Evolutionary conservation across 2,113 vertebrate genomes (phyloP), one percentile per base, ranked within the genome.

Genomic region (Cercopithecus mona): DNA sequence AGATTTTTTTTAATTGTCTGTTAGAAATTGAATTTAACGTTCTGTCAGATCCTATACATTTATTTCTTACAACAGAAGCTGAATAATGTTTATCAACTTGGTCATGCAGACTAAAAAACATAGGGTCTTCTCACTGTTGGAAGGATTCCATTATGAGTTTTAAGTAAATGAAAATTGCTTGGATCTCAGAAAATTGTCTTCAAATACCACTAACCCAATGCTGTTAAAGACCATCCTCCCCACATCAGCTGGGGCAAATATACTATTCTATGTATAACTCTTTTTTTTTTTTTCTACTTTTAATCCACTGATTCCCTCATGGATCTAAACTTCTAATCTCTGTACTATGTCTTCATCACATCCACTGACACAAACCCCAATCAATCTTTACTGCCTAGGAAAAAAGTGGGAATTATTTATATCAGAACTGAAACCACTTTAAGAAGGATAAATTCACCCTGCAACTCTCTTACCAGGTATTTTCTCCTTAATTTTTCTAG

Each of bases 211-310:
- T 86, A 89, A 79, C 16, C 35, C 82, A 82, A n/a, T 68, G 72
- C 52, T 95, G 2, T 59, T 86, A 57, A 96, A 96, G 61, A 92
- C 52, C 61, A 91, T 50, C 87, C 52, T 85, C 40, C 66, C 23
- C 40, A 30, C 22, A 68, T 82, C 45, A 68, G 32, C 6, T 84
- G 48, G 43, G 40, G 88, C 30, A 97, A 96, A 94, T 32, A 83
- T 4, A 81, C 55, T 93, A 85, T 61, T 95, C 23, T 18, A 64
- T 30, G 12, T 55, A 48, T 12, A 92, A 18, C 16, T 93, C 32
- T 84, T 95, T 80, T 95, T 94, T 85, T 61, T 95, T 92, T 85
- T 61, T 85, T 61, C 40, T 61, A 82, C 40, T 89, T 90, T 96
- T 38, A 91, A 89, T 86, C 43, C 38, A 75, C 50, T 8, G 8